Evolutionary conservation across 2,888 invertebrate species (phyloP).

Genomic region (Diplolepis rosae): DNA sequence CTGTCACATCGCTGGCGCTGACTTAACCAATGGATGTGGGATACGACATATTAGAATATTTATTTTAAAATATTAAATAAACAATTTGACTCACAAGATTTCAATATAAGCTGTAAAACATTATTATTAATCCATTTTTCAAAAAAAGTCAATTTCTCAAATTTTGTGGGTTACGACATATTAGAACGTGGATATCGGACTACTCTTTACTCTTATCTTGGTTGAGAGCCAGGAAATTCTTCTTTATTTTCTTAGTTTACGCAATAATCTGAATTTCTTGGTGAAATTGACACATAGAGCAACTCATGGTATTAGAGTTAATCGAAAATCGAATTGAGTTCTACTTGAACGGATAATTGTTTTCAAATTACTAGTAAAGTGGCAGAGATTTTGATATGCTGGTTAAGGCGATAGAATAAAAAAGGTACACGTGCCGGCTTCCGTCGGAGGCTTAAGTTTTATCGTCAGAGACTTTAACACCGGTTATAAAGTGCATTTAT

Average conservation of each 20-base stretch:
- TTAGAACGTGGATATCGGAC: no score
- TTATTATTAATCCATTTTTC: no score
- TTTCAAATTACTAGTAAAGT: not conserved
- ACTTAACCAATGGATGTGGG: no score
- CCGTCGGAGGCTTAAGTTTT: not conserved
- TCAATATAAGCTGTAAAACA: no score
- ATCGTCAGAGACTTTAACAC: not conserved
- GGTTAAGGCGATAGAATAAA: not conserved
- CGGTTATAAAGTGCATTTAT: not conserved
- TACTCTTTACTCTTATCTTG: not conserved
- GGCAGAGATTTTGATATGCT: not conserved
- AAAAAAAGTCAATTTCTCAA: no score
- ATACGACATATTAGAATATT: no score
- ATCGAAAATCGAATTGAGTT: not conserved
- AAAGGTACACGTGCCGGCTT: not conserved
- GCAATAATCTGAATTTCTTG: slow-evolving; percentile 2
- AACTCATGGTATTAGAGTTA: not conserved
- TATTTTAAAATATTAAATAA: no score
- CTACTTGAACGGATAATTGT: slow-evolving; percentile 17
- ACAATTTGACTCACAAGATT: no score
- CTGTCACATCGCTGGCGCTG: no score
- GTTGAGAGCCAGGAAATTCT: not conserved
- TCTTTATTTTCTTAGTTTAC: not conserved
- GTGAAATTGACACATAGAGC: not conserved
- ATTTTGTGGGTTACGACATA: no score